Percentiles rank a stretch among this genome's conserved stretches.
phyloP scores from a whole-genome alignment of 37 sponge, comb jelly and placozoan genomes.

The Beroe ovata region DNA sequence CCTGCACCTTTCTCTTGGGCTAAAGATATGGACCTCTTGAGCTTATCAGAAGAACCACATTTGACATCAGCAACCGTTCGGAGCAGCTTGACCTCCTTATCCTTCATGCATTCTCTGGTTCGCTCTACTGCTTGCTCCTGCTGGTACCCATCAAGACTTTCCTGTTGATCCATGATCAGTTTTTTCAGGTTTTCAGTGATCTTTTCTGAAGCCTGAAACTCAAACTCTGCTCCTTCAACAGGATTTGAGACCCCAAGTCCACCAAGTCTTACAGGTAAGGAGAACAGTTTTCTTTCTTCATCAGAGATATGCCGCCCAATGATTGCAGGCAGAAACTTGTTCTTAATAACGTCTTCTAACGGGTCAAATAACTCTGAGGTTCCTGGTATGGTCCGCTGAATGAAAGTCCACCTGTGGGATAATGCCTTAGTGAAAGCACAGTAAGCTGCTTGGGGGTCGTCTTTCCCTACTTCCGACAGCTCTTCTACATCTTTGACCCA shows the following conservation, averaged over 20 bases:
- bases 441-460: not conserved
- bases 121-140: too few relatives aligned
- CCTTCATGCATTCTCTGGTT: too few relatives aligned
- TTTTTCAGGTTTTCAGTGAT: too few relatives aligned
- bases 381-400: not conserved
- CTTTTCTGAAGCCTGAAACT: too few relatives aligned
- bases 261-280: conserved; percentile 57
- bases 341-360: conserved; percentile 9
- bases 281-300: conserved; percentile 8
- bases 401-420: not conserved
- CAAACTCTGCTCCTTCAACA: too few relatives aligned
- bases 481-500: not conserved
- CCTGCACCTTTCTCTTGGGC: too few relatives aligned
- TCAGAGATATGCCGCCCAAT: conserved; percentile 35
- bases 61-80: too few relatives aligned
- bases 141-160: too few relatives aligned
- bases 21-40: too few relatives aligned
- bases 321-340: conserved; percentile 27
- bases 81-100: too few relatives aligned
- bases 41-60: too few relatives aligned
- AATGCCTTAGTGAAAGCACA: not conserved
- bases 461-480: not conserved
- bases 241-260: conserved; percentile 49
- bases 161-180: too few relatives aligned
- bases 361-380: conserved; percentile 6